Percentiles rank a stretch among this genome's conserved stretches.
phyloP scores from a whole-genome alignment of 92 coral and sea anemone species.

The Chrysogorgia sp. region DNA sequence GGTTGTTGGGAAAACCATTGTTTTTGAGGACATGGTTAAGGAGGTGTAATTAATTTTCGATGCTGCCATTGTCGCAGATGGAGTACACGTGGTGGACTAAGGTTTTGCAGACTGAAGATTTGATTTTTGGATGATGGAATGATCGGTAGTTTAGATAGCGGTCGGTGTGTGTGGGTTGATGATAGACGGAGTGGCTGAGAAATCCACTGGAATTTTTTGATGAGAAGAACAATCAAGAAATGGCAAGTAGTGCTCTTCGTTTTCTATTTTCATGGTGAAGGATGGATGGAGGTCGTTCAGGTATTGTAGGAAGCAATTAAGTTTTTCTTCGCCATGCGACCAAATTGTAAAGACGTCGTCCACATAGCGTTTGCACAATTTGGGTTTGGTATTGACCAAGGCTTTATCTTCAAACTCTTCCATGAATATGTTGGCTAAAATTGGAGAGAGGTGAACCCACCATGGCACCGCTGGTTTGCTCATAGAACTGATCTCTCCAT shows the following conservation, averaged over 20 bases:
- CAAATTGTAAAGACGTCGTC: slow-evolving; percentile 6
- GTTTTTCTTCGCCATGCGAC: slow-evolving; percentile 6
- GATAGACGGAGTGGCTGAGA: not conserved
- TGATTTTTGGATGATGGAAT: too few species aligned
- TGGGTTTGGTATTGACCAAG: slow-evolving; percentile 30
- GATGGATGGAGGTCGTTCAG: slow-evolving; percentile 1
- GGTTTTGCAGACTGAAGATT: too few species aligned
- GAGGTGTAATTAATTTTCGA: too few species aligned
- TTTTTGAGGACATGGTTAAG: too few species aligned
- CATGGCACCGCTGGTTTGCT: slow-evolving; percentile 15
- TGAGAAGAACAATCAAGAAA: slow-evolving; percentile 17
- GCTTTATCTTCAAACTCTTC: not conserved
- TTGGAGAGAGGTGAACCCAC: slow-evolving; percentile 32
- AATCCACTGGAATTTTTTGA: too few species aligned
- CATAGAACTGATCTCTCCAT: slow-evolving; percentile 37
- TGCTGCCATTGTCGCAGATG: too few species aligned
- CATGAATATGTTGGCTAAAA: slow-evolving; percentile 31
- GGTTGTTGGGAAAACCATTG: too few species aligned
- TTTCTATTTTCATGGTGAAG: too few species aligned
- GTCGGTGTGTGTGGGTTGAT: slow-evolving; percentile 38
- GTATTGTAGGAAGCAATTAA: not conserved
- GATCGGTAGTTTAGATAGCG: too few species aligned
- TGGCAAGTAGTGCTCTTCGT: slow-evolving; percentile 29
- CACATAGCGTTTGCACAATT: slow-evolving; percentile 20
- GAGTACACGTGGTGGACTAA: too few species aligned